Percentiles rank a stretch among this genome's conserved stretches.
These are phyloP conservation scores for Mystacornis crossleyi DNA, from an alignment of 2,113 vertebrate species.

Conservation along the genomic window DNA sequence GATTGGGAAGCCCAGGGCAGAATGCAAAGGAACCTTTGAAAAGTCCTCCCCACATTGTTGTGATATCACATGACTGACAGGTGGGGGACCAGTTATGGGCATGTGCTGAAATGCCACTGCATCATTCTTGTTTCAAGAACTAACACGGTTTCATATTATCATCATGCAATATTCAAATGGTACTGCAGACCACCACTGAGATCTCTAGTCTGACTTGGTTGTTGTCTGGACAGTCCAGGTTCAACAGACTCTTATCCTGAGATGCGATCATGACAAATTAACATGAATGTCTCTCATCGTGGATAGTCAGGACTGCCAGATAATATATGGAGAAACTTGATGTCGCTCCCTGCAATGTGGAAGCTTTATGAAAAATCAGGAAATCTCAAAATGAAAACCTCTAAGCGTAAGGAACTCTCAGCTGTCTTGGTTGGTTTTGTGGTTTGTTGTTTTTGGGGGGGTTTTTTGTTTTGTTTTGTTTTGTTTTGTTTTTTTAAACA, in stretches of 20 bases:
- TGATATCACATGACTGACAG: not conserved
- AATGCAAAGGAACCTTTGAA: not conserved
- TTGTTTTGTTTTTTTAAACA: not conserved
- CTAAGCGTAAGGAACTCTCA: not conserved
- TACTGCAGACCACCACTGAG: not conserved
- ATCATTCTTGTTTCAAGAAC: not conserved
- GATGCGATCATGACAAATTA: not conserved
- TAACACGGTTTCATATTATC: not conserved
- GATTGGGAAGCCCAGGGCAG: not conserved
- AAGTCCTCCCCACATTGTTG: accelerated
- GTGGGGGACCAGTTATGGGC: not conserved
- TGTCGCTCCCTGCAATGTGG: not conserved
- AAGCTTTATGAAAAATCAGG: not conserved
- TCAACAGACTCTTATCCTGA: not conserved
- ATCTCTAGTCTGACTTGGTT: not conserved
- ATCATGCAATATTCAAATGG: not conserved
- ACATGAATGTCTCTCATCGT: not conserved
- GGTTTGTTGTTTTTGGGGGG: too few relatives aligned
- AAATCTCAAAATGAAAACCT: not conserved
- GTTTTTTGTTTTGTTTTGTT: too few relatives aligned
- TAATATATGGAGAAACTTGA: not conserved
- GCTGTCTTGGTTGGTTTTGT: not conserved
- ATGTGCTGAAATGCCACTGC: not conserved
- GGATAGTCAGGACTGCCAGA: not conserved
- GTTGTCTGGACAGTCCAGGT: not conserved